Conservation (phyloP, 2,888 invertebrate species). For the Macrostomum cliftonense region DNA sequence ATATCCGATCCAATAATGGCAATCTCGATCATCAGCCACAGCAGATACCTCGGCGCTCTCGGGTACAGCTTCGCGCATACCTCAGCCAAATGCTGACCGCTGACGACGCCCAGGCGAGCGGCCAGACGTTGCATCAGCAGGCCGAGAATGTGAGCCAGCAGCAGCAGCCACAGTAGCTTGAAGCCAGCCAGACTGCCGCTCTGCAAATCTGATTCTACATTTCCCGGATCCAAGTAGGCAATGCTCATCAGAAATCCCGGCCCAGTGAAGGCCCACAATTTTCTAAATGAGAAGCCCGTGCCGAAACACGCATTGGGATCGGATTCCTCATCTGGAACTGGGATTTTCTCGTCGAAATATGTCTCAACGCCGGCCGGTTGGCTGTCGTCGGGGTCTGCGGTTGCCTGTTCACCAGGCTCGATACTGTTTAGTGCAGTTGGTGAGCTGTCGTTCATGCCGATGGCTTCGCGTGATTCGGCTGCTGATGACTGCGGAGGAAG, state of each 20-base stretch:
- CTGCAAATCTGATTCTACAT: slow-evolving; percentile 72
- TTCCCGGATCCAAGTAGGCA: slow-evolving; percentile 75
- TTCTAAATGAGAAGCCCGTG: slow-evolving; percentile 54
- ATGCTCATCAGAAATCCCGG: slow-evolving; percentile 83
- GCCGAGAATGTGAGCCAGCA: slow-evolving; percentile 64
- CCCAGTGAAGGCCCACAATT: slow-evolving; percentile 76
- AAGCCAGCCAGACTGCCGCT: slow-evolving; percentile 62
- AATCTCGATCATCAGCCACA: slow-evolving; percentile 77
- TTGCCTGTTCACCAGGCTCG: too few relatives aligned
- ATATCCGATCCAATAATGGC: slow-evolving; percentile 75
- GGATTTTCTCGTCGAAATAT: slow-evolving; percentile 20
- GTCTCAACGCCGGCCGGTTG: slow-evolving; percentile 8
- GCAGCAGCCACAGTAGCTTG: slow-evolving; percentile 65
- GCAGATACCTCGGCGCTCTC: slow-evolving; percentile 50
- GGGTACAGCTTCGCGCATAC: slow-evolving; percentile 55
- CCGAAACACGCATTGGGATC: background rate
- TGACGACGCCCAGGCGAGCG: slow-evolving; percentile 61
- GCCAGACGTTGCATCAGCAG: slow-evolving; percentile 63
- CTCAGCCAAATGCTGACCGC: slow-evolving; percentile 56
- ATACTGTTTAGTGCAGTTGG: too few relatives aligned
- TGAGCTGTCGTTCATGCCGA: too few relatives aligned
- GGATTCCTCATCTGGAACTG: slow-evolving; percentile 16
- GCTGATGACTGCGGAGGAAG: too few relatives aligned
- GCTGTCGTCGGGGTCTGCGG: too few relatives aligned
- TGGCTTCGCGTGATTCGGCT: too few relatives aligned